Conservation (phyloP, 2,888 invertebrate genomes). For the Psylliodes chrysocephalus region DNA sequence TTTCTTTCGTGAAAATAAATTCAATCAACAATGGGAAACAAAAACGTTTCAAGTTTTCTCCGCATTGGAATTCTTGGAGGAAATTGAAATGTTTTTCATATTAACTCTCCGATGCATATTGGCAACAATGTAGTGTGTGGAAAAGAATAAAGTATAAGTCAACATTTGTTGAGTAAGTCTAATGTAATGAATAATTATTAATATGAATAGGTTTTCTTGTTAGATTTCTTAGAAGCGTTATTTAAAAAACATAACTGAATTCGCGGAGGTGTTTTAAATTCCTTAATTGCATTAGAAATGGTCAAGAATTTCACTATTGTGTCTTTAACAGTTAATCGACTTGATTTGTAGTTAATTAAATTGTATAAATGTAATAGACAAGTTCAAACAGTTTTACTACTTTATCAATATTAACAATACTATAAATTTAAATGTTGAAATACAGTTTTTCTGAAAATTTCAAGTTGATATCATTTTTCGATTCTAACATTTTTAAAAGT, state of each 20-base stretch:
- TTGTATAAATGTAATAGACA: too few relatives aligned
- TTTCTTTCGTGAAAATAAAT: neutral
- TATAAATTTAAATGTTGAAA: too few relatives aligned
- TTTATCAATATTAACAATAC: too few relatives aligned
- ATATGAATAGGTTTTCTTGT: neutral
- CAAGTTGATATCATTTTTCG: too few relatives aligned
- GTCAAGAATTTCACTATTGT: neutral
- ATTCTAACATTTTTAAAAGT: too few relatives aligned
- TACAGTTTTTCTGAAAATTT: too few relatives aligned
- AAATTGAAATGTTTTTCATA: neutral
- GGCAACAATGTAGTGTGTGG: neutral
- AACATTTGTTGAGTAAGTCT: neutral
- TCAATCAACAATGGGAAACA: neutral
- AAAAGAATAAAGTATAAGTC: neutral
- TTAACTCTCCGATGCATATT: neutral
- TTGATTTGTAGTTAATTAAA: too few relatives aligned
- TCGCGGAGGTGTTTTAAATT: neutral
- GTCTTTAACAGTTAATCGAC: too few relatives aligned
- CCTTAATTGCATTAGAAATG: neutral
- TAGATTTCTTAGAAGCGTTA: neutral
- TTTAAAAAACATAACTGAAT: neutral
- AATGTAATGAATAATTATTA: neutral
- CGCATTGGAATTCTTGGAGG: neutral
- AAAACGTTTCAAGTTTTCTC: neutral
- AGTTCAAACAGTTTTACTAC: too few relatives aligned